Evolutionary conservation across 2,888 invertebrate genomes (phyloP).

Genomic region (Oligia fasciuncula): DNA sequence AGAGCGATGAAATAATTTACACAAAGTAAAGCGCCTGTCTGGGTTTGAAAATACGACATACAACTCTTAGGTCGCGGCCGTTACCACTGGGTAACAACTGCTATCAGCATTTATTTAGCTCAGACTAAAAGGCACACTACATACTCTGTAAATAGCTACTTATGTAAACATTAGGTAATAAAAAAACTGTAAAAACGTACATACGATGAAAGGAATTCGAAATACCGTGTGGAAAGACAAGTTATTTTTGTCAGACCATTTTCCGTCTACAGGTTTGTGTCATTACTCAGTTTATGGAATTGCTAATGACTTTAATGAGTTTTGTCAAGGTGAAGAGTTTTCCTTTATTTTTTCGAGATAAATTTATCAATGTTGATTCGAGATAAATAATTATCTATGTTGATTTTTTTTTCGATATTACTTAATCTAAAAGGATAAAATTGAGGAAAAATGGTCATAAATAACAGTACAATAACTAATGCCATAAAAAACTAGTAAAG

Average conservation of each 20-base stretch:
- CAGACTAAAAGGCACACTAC: neutral
- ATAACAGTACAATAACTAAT: neutral
- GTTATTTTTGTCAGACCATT: slow-evolving; percentile 29
- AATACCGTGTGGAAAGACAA: slow-evolving; percentile 1
- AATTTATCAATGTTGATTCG: neutral
- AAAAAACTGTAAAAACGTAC: neutral
- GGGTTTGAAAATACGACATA: no score
- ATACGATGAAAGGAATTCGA: neutral
- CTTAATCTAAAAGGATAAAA: no score
- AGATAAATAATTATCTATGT: no score
- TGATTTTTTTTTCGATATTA: neutral
- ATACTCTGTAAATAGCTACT: neutral
- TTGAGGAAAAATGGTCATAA: neutral
- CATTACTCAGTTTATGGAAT: slow-evolving; percentile 33
- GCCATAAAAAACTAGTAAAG: neutral
- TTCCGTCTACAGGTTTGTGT: slow-evolving; percentile 29
- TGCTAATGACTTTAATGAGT: slow-evolving; percentile 41
- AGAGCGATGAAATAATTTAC: no score
- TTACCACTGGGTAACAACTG: no score
- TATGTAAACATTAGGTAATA: slow-evolving; percentile 7
- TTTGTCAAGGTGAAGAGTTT: slow-evolving; percentile 41
- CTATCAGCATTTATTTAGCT: neutral
- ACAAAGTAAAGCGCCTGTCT: no score
- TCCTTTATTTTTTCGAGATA: slow-evolving; percentile 12
- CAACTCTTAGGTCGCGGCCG: no score